Base-by-base conservation (phyloP, 2,797 vertebrate species). In the Microcaecilia unicolor region DNA sequence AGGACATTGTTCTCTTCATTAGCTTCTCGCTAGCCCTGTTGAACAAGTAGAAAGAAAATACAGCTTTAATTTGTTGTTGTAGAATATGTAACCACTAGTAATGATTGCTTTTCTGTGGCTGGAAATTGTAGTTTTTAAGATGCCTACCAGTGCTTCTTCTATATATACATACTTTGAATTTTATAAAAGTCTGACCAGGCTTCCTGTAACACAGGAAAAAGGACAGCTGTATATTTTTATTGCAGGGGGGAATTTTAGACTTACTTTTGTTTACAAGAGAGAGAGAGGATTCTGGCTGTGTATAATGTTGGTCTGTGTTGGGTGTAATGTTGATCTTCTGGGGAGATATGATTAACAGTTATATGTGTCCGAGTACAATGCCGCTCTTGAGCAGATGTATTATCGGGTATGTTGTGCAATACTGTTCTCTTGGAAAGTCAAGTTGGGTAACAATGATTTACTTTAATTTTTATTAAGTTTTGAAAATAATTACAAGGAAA, bases 161-260 rank as follows among this genome's bases (percentile, higher is more conserved):
- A 50, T 77, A 72, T 77, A 72, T 77, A 67, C 48, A 32, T 37
- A 51, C 56, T 76, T 77, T 67, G 57, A 70, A 49, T 75, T 76
- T 68, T 37, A n/a, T n/a, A 48, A 62, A 80, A 53, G 28, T 67
- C 66, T 62, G 61, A 69, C 63, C 45, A 66, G 56, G 39, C 56
- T 78, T 82, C 55, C 68, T 67, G 62, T 69, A 72, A 69, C 51
- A 56, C 51, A 39, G 54, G 71, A 66, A 66, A 67, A 70, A 28
- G 41, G 47, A 63, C 56, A 62, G 64, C 58, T 71, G 48, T 64
- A 57, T 56, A 31, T 58, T 72, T 72, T 71, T 58, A 58, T 55
- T 56, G 26, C 37, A 18, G 31, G 63, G 51, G 39, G n/a, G 21
- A 49, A 16, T 27, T 15, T 61, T 47, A 63, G 51, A 49, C 47